A percentile compares a stretch with the other conserved stretches of the same genome.
Evolutionary conservation across 2,797 vertebrate species (phyloP).

Genomic region (Parotocinclus haroldoi): DNA sequence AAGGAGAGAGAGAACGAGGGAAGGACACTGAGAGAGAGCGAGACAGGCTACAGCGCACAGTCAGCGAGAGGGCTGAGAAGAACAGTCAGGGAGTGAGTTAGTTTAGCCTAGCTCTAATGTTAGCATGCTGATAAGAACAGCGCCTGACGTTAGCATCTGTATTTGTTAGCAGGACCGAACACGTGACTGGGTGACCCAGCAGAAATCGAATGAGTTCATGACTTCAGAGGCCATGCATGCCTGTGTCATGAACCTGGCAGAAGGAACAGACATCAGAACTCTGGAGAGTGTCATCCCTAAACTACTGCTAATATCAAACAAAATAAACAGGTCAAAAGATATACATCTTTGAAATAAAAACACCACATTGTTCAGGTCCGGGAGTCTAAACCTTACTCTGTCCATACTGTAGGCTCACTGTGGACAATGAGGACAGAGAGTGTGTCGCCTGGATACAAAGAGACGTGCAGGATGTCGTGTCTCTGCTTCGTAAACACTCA

Average conservation of each 20-base stretch:
- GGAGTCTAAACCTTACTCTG: too few relatives aligned
- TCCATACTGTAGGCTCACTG: slow-evolving; percentile 54
- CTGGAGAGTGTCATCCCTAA: slow-evolving; percentile 72
- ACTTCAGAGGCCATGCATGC: slow-evolving; percentile 51
- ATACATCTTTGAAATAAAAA: neutral
- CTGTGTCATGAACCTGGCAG: slow-evolving; percentile 51
- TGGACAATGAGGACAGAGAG: slow-evolving; percentile 75
- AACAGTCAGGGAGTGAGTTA: slow-evolving; percentile 51
- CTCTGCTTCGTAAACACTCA: slow-evolving; percentile 77
- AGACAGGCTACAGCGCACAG: slow-evolving; percentile 72
- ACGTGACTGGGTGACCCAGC: slow-evolving; percentile 81
- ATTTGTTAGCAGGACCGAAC: slow-evolving; percentile 63
- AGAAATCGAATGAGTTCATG: slow-evolving; percentile 68
- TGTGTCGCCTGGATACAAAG: slow-evolving; percentile 79
- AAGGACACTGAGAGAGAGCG: slow-evolving; percentile 75
- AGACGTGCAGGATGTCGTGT: slow-evolving; percentile 80
- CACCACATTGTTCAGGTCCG: neutral
- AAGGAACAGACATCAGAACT: slow-evolving; percentile 60
- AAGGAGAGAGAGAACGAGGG: slow-evolving; percentile 71
- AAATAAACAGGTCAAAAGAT: slow-evolving; percentile 77
- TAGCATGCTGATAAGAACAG: neutral
- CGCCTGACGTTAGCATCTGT: neutral
- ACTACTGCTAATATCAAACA: slow-evolving; percentile 75
- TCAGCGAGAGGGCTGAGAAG: slow-evolving; percentile 62
- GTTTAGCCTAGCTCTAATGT: neutral